Conservation (phyloP, 2,113 vertebrate species). For the Heterotilapia buettikoferi region DNA sequence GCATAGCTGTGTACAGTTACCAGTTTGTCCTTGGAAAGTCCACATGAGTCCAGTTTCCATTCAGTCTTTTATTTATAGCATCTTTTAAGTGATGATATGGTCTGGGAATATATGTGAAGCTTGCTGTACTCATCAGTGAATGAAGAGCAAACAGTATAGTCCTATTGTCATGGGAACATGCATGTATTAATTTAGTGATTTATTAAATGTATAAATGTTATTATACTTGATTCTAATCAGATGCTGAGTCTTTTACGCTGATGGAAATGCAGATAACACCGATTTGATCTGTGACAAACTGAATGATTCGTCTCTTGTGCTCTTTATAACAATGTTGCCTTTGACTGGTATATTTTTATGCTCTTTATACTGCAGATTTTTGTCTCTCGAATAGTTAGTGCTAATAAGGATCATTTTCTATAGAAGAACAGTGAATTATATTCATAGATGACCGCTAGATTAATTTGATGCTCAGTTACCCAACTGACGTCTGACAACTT, state of each 20-base stretch:
- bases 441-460: background rate
- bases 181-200: background rate
- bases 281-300: background rate
- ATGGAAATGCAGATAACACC: background rate
- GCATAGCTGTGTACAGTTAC: background rate
- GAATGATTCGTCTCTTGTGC: background rate
- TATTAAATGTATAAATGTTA: background rate
- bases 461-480: constrained; percentile 29
- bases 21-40: background rate
- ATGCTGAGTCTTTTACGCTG: background rate
- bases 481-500: constrained; percentile 82
- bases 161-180: background rate
- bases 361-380: background rate
- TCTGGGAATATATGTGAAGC: background rate
- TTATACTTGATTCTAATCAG: background rate
- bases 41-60: background rate
- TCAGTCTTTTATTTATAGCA: background rate
- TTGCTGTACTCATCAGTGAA: background rate
- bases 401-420: background rate
- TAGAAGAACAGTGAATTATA: background rate
- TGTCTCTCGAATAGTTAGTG: background rate
- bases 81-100: background rate
- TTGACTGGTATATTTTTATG: background rate
- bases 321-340: background rate
- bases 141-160: background rate